These are phyloP conservation scores for Scarus forsteni DNA, from an alignment of 2,797 vertebrate species.

Conservation along the genomic window DNA sequence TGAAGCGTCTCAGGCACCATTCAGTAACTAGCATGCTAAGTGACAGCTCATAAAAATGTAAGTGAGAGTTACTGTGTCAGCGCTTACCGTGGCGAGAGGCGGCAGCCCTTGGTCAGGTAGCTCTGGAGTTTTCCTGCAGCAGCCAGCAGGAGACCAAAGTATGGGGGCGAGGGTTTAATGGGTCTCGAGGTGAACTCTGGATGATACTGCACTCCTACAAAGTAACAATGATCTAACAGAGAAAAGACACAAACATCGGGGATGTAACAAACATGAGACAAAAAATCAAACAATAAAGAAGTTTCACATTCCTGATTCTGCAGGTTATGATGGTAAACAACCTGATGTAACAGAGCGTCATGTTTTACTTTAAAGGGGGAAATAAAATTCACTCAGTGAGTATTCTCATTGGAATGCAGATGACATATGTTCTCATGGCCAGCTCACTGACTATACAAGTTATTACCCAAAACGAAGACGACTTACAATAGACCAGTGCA, in stretches of 20 bases:
- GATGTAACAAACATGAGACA: not conserved
- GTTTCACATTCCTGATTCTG: no score
- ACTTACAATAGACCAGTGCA: no score
- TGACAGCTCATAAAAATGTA: not conserved
- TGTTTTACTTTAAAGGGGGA: no score
- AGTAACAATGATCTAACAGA: constrained; percentile 92
- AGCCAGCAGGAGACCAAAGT: constrained; percentile 93
- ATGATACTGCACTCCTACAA: constrained; percentile 96
- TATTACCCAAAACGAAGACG: no score
- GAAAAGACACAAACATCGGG: not conserved
- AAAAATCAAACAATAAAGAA: no score
- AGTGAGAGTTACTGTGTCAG: not conserved
- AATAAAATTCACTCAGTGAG: no score
- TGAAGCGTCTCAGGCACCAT: not conserved
- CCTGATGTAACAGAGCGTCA: no score
- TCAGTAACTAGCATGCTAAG: not conserved
- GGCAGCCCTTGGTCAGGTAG: constrained; percentile 92
- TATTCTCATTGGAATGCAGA: no score
- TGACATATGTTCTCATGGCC: no score
- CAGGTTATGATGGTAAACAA: no score
- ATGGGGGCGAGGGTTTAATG: constrained; percentile 96
- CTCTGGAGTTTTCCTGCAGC: constrained; percentile 91
- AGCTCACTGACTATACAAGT: no score
- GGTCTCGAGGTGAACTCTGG: constrained; percentile 97
- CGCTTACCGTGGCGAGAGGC: constrained; percentile 92